phyloP scores from a whole-genome alignment of 35 echinoderm and acorn worm genomes.

The Nesometra sesokonis region DNA sequence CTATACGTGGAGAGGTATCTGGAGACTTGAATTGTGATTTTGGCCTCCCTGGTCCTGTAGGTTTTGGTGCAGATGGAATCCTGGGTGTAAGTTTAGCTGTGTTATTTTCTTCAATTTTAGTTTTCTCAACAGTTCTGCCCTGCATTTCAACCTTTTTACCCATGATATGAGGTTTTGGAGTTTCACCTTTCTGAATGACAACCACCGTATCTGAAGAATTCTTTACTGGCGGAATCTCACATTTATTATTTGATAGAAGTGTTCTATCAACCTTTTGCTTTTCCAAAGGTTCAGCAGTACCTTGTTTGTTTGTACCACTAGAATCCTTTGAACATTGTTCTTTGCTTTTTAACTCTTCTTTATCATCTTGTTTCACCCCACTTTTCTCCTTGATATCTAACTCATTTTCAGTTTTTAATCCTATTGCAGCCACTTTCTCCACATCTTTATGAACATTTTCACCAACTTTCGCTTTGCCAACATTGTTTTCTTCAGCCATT shows the following conservation, averaged over 20 bases:
- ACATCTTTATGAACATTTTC: not conserved
- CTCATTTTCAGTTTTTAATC: not conserved
- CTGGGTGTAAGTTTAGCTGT: slow-evolving; percentile 26
- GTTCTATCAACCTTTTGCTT: not conserved
- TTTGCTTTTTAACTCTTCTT: not conserved
- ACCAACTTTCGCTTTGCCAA: not conserved
- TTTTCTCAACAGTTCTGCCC: slow-evolving; percentile 2
- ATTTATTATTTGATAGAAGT: not conserved
- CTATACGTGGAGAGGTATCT: slow-evolving; percentile 24
- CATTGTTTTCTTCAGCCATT: not conserved
- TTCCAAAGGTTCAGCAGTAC: not conserved
- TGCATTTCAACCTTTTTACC: slow-evolving; percentile 12
- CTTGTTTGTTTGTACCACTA: not conserved
- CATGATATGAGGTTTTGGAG: slow-evolving; percentile 19
- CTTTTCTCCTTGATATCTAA: not conserved
- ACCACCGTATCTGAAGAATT: not conserved
- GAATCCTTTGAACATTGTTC: not conserved
- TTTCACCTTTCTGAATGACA: not conserved
- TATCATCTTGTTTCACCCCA: not conserved
- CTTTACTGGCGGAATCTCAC: not conserved
- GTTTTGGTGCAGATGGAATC: slow-evolving; percentile 43
- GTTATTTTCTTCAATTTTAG: not conserved
- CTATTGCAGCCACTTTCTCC: not conserved
- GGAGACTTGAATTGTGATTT: slow-evolving; percentile 33
- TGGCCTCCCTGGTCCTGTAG: not conserved